Evolutionary conservation across 2,888 invertebrate species (phyloP), one percentile per base, ranked within the genome.

Genomic region (Aphidoletes aphidimyza): DNA sequence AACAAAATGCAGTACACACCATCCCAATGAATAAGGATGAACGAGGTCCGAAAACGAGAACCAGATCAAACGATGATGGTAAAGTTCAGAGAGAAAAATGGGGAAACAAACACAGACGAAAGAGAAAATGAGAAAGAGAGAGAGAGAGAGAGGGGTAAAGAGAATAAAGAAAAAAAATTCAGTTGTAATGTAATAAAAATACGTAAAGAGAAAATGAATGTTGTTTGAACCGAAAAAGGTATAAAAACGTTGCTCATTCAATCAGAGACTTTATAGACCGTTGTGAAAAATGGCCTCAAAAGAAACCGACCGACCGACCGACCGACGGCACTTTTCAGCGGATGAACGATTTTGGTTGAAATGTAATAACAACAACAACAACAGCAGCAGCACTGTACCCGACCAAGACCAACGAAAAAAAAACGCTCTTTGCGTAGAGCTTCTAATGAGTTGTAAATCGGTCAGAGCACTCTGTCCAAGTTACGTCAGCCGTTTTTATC

Each of bases 161-260:
- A 30, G 30, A 69, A 1, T 2, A 54, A 54, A 11, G 9, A 54
- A 30, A 69, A 69, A 69, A 69, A 69, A 11, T 69, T 30, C 69
- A 69, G 69, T 69, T 69, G 69, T 69, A 30, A 69, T 69, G 30
- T 69, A n/a, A 69, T 69, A 69, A 69, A 69, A 69, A 69, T 30
- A 30, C 30, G 30, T 69, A 69, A 69, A 69, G 69, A 69, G 69
- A 69, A 69, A 69, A 69, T 30, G 69, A 69, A 69, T n/a, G 34
- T n/a, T n/a, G n/a, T 69, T 69, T 69, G 69, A 69, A 69, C 30
- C 30, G 22, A 26, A 54, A 54, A 47, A 47, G 47, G 47, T 47
- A 47, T 47, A 39, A 11, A 39, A 47, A 47, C 8, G 54, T 54
- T 54, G 54, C 22, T 54, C 54, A 54, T 54, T 54, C 54, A 54